Percentiles rank a stretch among this genome's conserved stretches.
Conservation (phyloP, 2,797 vertebrate genomes). For the Myripristis jacobus region DNA sequence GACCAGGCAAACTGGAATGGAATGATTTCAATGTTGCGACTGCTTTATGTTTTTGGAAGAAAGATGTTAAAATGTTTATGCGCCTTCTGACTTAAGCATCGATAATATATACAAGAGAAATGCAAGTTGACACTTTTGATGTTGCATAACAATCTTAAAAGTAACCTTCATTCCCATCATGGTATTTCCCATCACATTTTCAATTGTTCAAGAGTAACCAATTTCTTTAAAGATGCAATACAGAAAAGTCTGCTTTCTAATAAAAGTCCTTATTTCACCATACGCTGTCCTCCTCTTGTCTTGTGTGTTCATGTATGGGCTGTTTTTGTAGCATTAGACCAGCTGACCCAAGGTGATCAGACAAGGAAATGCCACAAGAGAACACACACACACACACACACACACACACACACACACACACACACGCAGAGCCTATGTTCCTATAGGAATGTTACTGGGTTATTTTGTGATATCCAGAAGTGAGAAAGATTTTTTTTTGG, state of each 20-base stretch:
- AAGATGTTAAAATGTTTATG: constrained; percentile 77
- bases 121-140: constrained; percentile 82
- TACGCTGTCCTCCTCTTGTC: constrained; percentile 13
- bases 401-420: no score
- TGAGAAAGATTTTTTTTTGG: no score
- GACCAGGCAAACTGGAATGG: constrained; percentile 70
- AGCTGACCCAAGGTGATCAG: no score
- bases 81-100: constrained; percentile 81
- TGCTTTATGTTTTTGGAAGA: constrained; percentile 74
- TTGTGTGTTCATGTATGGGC: constrained; percentile 32
- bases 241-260: constrained; percentile 86
- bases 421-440: no score
- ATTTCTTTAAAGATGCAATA: constrained; percentile 86
- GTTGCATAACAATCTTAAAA: constrained; percentile 74
- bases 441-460: no score
- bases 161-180: constrained; percentile 79
- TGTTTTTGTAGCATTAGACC: constrained; percentile 2
- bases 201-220: constrained; percentile 75
- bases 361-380: no score
- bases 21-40: constrained; percentile 74
- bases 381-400: no score
- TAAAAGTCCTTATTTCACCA: constrained; percentile 86
- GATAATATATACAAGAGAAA: constrained; percentile 79
- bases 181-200: constrained; percentile 76
- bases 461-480: no score